phyloP scores from a whole-genome alignment of 2,888 invertebrate genomes.

The Stegophylla sp. region DNA sequence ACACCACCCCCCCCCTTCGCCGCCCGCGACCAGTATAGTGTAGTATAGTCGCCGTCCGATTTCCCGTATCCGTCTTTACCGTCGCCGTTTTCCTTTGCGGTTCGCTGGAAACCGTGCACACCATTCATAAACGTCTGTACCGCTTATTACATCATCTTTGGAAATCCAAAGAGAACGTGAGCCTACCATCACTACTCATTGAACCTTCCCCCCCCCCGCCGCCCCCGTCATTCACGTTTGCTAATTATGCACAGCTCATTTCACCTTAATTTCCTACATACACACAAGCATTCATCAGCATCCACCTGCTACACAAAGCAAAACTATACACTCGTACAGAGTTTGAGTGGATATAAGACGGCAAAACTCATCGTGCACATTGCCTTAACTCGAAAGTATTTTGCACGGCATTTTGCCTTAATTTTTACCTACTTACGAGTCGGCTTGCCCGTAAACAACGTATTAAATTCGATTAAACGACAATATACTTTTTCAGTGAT shows the following conservation, averaged over 20 bases:
- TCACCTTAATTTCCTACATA: slow-evolving; percentile 14
- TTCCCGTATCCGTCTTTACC: slow-evolving; percentile 37
- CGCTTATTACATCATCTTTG: background rate
- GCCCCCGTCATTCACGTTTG: background rate
- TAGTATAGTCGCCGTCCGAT: slow-evolving; percentile 25
- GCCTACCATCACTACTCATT: background rate
- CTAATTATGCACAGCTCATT: slow-evolving; percentile 38
- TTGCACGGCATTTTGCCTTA: background rate
- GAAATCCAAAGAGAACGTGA: background rate
- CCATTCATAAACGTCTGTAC: slow-evolving; percentile 46
- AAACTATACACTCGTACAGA: no score
- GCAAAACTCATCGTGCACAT: no score
- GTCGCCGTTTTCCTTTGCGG: slow-evolving; percentile 27
- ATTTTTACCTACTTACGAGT: background rate
- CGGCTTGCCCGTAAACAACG: background rate
- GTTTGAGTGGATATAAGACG: no score
- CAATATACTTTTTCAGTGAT: no score
- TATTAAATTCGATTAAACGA: no score
- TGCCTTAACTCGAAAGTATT: no score
- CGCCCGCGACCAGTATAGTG: background rate
- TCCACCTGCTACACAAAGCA: background rate
- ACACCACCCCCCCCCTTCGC: background rate
- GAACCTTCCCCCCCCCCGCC: background rate
- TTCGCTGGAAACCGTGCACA: slow-evolving; percentile 4
- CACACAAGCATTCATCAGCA: slow-evolving; percentile 6